Base-by-base conservation (phyloP, 1,140 invertebrate genomes). In the Drosophila navojoa region DNA sequence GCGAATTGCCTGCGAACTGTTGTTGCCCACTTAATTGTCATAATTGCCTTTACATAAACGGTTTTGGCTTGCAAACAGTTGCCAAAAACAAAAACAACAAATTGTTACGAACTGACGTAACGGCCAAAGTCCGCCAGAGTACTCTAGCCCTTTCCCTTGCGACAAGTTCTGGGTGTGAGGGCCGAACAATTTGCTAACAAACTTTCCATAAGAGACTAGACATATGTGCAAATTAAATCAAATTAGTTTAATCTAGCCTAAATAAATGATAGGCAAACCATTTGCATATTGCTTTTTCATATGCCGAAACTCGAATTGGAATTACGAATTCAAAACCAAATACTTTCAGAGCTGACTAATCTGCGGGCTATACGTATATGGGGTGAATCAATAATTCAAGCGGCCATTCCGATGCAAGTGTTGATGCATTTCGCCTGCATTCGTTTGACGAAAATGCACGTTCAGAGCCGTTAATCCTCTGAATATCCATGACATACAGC, bases 31-130 rank as follows among this genome's bases (percentile, higher is more conserved):
- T 50, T 52, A 72, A 72, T 66, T 72, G 63, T 67, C 40, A 72
- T 60, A 72, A 72, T 67, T 68, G 63, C 49, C 70, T 53, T 38
- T 59, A 47, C 70, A 45, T 67, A 67, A 67, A 60, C 49, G 63
- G 70, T 59, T 42, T 38, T 50, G 16, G 25, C 45, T 58, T 10
- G 13, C 57, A 44, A 61, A 44, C 38, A 45, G 58, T 62, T 32
- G 47, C 62, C 53, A 50, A 66, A 67, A 60, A 38, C 19, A 38
- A 11, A 38, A 32, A 42, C 58, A 67, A 54, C 11, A 38, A 38
- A 38, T 47, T 66, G 68, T 25, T 15, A 27, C 47, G 5, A 63
- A 55, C 45, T 44, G 63, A 67, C 63, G 54, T 47, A 58, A 57
- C 63, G 2, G 32, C 32, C 32, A 7, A 6, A 5, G 32, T 32